Percentiles rank a stretch among this genome's conserved stretches.
Conservation (phyloP, 2,888 invertebrate genomes). For the Heteromyza rotundicornis region DNA sequence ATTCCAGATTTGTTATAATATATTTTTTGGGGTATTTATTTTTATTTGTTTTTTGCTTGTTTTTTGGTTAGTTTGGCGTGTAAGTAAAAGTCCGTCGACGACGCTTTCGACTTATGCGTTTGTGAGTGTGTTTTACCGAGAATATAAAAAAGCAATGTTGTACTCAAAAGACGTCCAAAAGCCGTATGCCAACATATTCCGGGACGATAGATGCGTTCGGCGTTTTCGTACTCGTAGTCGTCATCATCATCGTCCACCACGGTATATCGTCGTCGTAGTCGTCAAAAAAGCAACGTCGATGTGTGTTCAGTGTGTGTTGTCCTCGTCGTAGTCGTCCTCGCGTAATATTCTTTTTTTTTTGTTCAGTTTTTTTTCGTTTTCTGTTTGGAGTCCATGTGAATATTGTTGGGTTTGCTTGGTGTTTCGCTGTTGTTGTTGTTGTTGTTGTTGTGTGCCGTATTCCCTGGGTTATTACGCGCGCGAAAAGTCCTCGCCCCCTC, state of each 20-base stretch:
- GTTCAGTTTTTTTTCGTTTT: too few species aligned
- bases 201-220: conserved; percentile 60
- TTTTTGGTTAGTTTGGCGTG: conserved; percentile 42
- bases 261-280: background rate
- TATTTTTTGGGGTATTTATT: conserved; percentile 9
- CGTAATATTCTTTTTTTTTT: conserved; percentile 1
- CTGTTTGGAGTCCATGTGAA: too few species aligned
- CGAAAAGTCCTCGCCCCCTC: background rate
- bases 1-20: conserved; percentile 12
- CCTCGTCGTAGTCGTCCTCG: too few species aligned
- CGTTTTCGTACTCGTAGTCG: conserved; percentile 42
- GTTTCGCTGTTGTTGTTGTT: background rate
- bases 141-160: conserved; percentile 60
- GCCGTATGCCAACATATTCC: conserved; percentile 59
- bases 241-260: background rate
- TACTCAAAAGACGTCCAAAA: conserved; percentile 61
- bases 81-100: conserved; percentile 31
- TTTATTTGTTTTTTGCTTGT: conserved; percentile 31
- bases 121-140: conserved; percentile 42
- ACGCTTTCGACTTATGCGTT: background rate
- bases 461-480: background rate
- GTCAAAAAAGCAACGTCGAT: background rate
- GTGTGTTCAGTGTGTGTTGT: too few species aligned
- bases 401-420: background rate
- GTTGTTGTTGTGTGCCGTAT: background rate